A percentile compares a stretch with the other conserved stretches of the same genome.
Conservation (phyloP, 1,140 invertebrate genomes). For the Drosophila lowei region DNA sequence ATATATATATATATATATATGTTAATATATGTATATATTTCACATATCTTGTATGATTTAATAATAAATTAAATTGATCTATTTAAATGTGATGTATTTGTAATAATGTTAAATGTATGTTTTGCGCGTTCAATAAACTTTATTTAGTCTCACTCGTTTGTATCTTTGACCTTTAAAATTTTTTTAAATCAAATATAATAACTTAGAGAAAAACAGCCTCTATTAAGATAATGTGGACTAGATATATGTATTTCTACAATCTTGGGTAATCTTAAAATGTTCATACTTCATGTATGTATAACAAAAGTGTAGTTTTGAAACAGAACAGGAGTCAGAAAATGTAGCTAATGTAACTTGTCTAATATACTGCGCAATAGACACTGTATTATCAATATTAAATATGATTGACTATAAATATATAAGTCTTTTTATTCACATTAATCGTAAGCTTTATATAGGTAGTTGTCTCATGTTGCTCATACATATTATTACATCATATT, state of each 20-base stretch:
- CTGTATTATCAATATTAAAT: slow-evolving; percentile 42
- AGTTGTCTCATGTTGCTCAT: slow-evolving; percentile 28
- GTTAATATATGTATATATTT: slow-evolving; percentile 22
- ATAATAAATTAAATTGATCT: slow-evolving; percentile 47
- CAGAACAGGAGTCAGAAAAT: slow-evolving; percentile 10
- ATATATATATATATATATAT: slow-evolving; percentile 23
- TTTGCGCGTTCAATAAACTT: slow-evolving; percentile 48
- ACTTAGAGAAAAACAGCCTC: slow-evolving; percentile 17
- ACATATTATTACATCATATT: slow-evolving; percentile 8
- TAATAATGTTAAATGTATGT: slow-evolving; percentile 22
- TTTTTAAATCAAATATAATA: slow-evolving; percentile 23
- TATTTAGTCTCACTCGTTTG: slow-evolving; percentile 70
- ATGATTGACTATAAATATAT: slow-evolving; percentile 66
- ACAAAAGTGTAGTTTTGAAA: slow-evolving; percentile 15
- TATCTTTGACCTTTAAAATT: slow-evolving; percentile 40
- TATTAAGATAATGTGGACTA: slow-evolving; percentile 26
- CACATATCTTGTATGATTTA: slow-evolving; percentile 1
- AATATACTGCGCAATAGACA: slow-evolving; percentile 34
- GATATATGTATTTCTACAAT: slow-evolving; percentile 8
- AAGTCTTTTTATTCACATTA: slow-evolving; percentile 78
- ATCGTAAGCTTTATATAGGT: slow-evolving; percentile 50
- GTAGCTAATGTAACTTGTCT: slow-evolving; percentile 23
- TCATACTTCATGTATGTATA: slow-evolving; percentile 1
- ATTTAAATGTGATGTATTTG: slow-evolving; percentile 19
- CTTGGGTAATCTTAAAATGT: neutral